Conservation (phyloP, 2,113 vertebrate species). For the Sus scrofa region T2T-Sscrofa CM000814.6:92634001-92634500, state of each 20-base stretch:
- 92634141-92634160: background rate
- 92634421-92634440: background rate
- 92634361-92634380: background rate
- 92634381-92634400: background rate
- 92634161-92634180: background rate
- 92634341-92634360: background rate
- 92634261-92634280: background rate
- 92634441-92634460: background rate
- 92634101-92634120: background rate
- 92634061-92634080: background rate
- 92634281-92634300: background rate
- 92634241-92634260: background rate
- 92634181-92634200: background rate
- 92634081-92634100: background rate
- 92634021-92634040: background rate
- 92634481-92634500: background rate
- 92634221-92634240: background rate
- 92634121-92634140: background rate
- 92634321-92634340: background rate
- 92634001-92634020: slow-evolving; percentile 27
- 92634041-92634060: background rate
- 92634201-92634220: background rate
- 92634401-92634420: background rate
- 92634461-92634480: background rate
- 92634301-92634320: background rate